Base-by-base conservation (phyloP, 2,113 vertebrate species). In the Myxocyprinus asiaticus region DNA sequence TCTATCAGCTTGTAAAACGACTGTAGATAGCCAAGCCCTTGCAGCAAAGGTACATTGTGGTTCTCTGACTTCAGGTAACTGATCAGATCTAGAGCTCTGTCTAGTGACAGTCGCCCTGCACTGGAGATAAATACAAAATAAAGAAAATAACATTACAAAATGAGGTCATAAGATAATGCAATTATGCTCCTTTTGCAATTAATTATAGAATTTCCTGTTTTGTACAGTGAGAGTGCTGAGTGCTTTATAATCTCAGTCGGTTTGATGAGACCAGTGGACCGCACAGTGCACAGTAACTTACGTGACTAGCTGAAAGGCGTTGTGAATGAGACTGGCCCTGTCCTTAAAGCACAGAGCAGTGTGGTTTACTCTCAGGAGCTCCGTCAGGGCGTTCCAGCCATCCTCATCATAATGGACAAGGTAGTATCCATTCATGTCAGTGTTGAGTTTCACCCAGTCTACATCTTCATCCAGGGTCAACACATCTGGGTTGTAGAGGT, bases 401-500 rank as follows among this genome's bases (percentile, higher is more conserved):
- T 91, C 84, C 12, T 81, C 88, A 71, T 92, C 91, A 0, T 97
- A 97, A 85, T 98, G 95, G 12, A 97, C 95, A 63, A 97, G 95
- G 89, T 98, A 97, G 88, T 95, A 97, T 45, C 96, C 95, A 7
- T 90, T 95, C 95, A 96, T 96, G 77, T 94, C 93, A 50, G 95
- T 93, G 1, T 96, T 97, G 83, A 98, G 96, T 86, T 97, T 97
- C 85, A 97, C 88, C 96, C 96, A 97, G 64, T 92, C 91, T 77
- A 93, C 95, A 82, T 94, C 91, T 87, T 95, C 90, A 0, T 90
- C 91, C 79, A 97, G 91, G 81, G 92, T 90, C 72, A 97, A 86
- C 64, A 94, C 88, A 85, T 95, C 96, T 98, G 66, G 17, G 51
- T 63, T 74, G 12, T 44, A 50, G 11, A 50, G 58, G 62, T 63